Percentiles rank a stretch among this genome's conserved stretches.
Evolutionary conservation across 2,797 vertebrate genomes (phyloP).

Genomic region (Acestrorhynchus altus): DNA sequence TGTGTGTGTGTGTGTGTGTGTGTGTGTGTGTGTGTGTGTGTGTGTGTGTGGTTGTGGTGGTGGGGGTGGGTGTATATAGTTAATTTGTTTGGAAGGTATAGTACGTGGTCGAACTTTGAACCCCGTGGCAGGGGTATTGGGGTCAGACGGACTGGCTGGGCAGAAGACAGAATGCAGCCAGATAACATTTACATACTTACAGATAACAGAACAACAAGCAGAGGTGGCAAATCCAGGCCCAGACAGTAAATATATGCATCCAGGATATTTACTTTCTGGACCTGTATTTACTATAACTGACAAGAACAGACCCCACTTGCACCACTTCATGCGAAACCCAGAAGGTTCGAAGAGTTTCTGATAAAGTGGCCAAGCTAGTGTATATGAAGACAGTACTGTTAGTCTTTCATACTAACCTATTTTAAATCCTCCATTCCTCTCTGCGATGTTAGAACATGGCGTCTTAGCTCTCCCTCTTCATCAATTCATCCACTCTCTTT

Average conservation of each 20-base stretch:
- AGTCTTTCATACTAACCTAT: neutral
- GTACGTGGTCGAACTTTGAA: neutral
- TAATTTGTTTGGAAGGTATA: no score
- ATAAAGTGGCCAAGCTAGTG: neutral
- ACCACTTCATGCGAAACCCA: no score
- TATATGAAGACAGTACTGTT: neutral
- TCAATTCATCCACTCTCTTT: conserved; percentile 11
- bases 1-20: no score
- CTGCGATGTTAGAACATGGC: neutral
- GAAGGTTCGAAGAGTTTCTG: no score
- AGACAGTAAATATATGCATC: no score
- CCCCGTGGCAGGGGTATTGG: neutral
- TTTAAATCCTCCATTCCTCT: conserved; percentile 4
- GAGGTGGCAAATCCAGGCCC: no score
- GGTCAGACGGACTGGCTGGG: neutral
- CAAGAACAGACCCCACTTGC: no score
- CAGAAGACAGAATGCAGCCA: neutral
- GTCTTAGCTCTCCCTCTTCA: conserved; percentile 3
- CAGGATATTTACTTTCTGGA: no score
- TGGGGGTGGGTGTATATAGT: no score
- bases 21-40: no score
- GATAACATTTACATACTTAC: neutral
- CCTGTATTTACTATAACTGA: no score
- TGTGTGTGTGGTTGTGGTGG: no score
- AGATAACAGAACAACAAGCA: neutral